Percentiles rank a stretch among this genome's conserved stretches.
Evolutionary conservation across 2,888 invertebrate species (phyloP).

Genomic region (Sarcophaga rosellei): DNA sequence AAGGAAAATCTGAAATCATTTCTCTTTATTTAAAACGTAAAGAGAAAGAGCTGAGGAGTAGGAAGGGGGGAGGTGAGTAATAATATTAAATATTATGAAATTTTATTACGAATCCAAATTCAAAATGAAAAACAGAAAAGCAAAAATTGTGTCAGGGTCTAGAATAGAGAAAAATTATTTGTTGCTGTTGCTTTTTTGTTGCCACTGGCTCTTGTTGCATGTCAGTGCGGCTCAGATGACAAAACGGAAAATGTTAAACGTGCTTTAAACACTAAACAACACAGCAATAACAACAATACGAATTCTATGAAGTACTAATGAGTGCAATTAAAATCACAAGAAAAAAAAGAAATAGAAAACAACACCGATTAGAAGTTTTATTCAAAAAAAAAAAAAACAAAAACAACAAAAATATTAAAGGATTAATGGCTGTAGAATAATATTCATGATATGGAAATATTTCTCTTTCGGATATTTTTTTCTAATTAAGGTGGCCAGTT

Average conservation of each 20-base stretch:
- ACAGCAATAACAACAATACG: constrained; percentile 29
- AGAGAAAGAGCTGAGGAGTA: neutral
- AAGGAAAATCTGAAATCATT: neutral
- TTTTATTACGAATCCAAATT: too few relatives aligned
- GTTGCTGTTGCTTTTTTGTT: neutral
- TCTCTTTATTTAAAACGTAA: neutral
- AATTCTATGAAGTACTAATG: constrained; percentile 32
- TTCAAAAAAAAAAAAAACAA: neutral
- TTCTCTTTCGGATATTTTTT: too few relatives aligned
- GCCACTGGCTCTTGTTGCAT: neutral
- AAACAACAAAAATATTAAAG: too few relatives aligned
- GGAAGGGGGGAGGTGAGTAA: too few relatives aligned
- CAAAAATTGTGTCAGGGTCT: neutral
- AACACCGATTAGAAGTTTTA: neutral
- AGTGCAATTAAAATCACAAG: constrained; percentile 17
- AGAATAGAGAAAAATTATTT: neutral
- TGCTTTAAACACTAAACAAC: neutral
- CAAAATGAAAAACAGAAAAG: neutral
- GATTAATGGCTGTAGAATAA: too few relatives aligned
- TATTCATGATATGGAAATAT: too few relatives aligned
- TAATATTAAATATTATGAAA: too few relatives aligned
- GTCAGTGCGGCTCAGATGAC: constrained; percentile 8
- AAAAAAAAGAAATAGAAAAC: neutral
- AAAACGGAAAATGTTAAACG: constrained; percentile 23
- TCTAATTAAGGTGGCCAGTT: too few relatives aligned